Percentiles rank a stretch among this genome's conserved stretches.
Evolutionary conservation across 64 coral and sea anemone genomes (phyloP).

Genomic region (Hydrozoanthus tunicans): DNA sequence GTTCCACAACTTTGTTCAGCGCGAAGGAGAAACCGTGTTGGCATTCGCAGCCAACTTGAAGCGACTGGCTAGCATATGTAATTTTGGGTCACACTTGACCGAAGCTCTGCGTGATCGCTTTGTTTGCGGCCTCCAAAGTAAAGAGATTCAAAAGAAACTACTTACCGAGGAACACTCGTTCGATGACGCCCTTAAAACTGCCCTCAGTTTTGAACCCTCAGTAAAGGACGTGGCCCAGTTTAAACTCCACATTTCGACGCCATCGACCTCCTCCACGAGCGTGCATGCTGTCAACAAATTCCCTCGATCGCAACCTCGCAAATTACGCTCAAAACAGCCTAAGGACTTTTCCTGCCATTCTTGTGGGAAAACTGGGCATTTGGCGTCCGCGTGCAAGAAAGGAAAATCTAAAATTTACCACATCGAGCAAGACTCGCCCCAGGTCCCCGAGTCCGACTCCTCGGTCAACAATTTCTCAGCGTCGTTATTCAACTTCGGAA

Average conservation of each 20-base stretch:
- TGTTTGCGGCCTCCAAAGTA: slow-evolving; percentile 35
- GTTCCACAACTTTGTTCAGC: slow-evolving; percentile 49
- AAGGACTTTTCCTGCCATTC: slow-evolving; percentile 57
- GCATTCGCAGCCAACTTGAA: slow-evolving; percentile 54
- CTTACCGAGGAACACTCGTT: slow-evolving; percentile 56
- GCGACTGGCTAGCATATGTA: slow-evolving; percentile 46
- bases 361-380: slow-evolving; percentile 51
- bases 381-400: slow-evolving; percentile 29
- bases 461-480: slow-evolving; percentile 23
- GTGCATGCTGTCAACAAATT: too few species aligned
- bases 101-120: slow-evolving; percentile 54
- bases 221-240: slow-evolving; percentile 60
- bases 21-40: slow-evolving; percentile 5
- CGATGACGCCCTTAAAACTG: slow-evolving; percentile 28
- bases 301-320: neutral
- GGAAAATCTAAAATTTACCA: slow-evolving; percentile 29
- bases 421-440: slow-evolving; percentile 16
- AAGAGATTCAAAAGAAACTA: slow-evolving; percentile 44
- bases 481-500: slow-evolving; percentile 26
- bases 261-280: too few species aligned
- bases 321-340: neutral
- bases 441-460: slow-evolving; percentile 11
- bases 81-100: slow-evolving; percentile 42
- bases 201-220: slow-evolving; percentile 16
- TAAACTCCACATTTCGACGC: neutral